Evolutionary conservation across 2,888 invertebrate genomes (phyloP), one percentile per base, ranked within the genome.

Genomic region (Drosophila putrida): DNA sequence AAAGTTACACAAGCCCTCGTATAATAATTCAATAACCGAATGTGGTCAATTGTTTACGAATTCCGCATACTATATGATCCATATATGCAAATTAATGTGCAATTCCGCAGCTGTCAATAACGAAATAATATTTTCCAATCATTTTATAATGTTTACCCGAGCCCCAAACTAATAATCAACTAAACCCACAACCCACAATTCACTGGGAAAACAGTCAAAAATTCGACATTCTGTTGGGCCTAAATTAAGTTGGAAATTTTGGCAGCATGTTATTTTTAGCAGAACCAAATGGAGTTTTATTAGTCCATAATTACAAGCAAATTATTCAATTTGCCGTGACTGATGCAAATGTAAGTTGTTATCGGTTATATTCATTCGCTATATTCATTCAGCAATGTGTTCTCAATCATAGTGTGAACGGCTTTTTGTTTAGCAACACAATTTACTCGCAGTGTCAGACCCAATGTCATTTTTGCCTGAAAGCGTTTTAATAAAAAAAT

Each of bases 101-200:
- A 55, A 60, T 58, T 66, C 67, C 71, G 66, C 78, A 76, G 72
- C 80, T 82, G 80, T 80, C 78, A 85, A 75, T 83, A 68, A 75
- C 78, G 66, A 63, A 74, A 82, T 83, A 86, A 78, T 85, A 75
- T 82, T 85, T 71, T 80, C 76, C 78, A 80, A 85, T 85, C 78
- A 76, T 82, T 80, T 78, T 57, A 61, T 75, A 80, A 77, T 77
- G 68, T 51, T 72, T 38, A 50, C 70, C 51, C 41, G 49, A 35
- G 33, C 11, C 54, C 61, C 33, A n/a, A 61, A 25, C 54, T 69
- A 61, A 76, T 69, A 71, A 72, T 63, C 70, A 63, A 64, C 65
- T 53, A 4, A n/a, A 13, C 28, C 28, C 53, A 11, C 53, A 20
- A 10, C 8, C 58, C 46, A n/a, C 15, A 41, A 38, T 39, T 5